A percentile compares a stretch with the other conserved stretches of the same genome.
Conservation (phyloP, 2,113 vertebrate genomes). For the Aramus guarauna region DNA sequence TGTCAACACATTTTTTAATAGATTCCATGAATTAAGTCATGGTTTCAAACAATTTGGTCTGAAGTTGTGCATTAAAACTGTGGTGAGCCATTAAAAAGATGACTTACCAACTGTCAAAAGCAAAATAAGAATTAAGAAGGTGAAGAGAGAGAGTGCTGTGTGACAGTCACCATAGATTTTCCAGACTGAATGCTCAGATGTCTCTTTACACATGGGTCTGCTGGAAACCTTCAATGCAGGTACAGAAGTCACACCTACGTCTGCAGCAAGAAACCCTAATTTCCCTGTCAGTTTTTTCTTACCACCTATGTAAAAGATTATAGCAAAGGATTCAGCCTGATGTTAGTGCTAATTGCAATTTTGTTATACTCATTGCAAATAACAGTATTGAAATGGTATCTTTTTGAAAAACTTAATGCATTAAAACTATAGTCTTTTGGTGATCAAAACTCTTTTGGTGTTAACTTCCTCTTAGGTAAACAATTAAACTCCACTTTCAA, state of each 20-base stretch:
- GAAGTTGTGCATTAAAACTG: slow-evolving; percentile 63
- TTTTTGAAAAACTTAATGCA: not conserved
- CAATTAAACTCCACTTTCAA: not conserved
- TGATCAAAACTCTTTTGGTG: not conserved
- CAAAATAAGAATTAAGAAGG: slow-evolving; percentile 63
- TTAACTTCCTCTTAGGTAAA: slow-evolving; percentile 24
- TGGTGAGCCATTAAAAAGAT: slow-evolving; percentile 67
- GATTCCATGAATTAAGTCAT: slow-evolving; percentile 68
- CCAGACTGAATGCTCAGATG: slow-evolving; percentile 60
- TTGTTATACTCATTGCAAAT: not conserved
- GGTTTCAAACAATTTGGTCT: slow-evolving; percentile 67
- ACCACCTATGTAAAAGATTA: not conserved
- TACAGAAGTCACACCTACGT: not conserved
- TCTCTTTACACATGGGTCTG: not conserved
- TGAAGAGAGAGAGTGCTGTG: slow-evolving; percentile 40
- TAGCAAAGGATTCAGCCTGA: not conserved
- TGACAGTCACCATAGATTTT: slow-evolving; percentile 60
- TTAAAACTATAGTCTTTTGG: not conserved
- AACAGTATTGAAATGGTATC: not conserved
- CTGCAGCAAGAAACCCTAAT: not conserved
- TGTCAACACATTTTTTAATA: slow-evolving; percentile 69
- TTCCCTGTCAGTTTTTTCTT: not conserved
- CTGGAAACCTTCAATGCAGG: not conserved
- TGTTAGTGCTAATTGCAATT: not conserved
- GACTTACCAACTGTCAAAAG: slow-evolving; percentile 66